Conservation (phyloP, 2,113 vertebrate genomes). For the Gorsachius goisagi region DNA sequence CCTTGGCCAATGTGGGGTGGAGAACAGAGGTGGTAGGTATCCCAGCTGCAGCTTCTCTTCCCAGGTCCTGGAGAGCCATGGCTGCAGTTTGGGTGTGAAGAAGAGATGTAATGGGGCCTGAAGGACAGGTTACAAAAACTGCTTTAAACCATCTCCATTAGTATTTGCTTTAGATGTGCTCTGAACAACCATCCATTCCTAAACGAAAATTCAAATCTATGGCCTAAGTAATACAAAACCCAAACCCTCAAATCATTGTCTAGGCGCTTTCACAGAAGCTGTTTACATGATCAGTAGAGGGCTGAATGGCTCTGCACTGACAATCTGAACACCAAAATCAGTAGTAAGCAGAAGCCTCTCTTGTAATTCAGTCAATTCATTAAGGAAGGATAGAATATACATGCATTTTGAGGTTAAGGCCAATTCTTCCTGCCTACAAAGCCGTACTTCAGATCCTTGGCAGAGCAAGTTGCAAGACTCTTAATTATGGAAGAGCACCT, state of each 20-base stretch:
- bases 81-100: fast-evolving
- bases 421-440: not conserved
- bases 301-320: not conserved
- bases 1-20: fast-evolving
- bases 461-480: not conserved
- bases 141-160: not conserved
- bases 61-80: fast-evolving
- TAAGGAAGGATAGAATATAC: not conserved
- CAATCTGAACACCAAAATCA: not conserved
- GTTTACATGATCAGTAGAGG: fast-evolving
- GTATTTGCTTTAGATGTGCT: not conserved
- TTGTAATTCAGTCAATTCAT: not conserved
- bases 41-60: not conserved
- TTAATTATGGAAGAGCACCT: fast-evolving
- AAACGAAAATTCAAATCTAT: not conserved
- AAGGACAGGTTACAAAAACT: not conserved
- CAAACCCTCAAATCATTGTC: not conserved
- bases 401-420: not conserved
- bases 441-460: not conserved
- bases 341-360: not conserved
- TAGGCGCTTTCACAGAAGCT: not conserved
- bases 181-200: not conserved
- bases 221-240: not conserved
- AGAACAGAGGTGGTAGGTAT: not conserved
- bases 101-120: not conserved